Conservation (phyloP, 2,113 vertebrate species). For the Verasper variegatus region DNA sequence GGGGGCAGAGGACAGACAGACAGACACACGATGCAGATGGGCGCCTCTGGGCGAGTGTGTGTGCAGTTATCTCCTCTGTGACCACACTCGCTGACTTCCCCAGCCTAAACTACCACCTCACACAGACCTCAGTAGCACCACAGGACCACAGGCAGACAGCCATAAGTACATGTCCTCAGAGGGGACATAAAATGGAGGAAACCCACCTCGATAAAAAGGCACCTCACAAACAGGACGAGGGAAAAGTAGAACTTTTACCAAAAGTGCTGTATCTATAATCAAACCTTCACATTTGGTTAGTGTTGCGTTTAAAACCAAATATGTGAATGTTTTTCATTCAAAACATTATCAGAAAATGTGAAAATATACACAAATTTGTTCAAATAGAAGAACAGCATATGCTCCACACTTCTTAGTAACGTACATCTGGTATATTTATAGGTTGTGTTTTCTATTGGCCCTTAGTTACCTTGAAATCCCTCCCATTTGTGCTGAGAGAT, state of each 20-base stretch:
- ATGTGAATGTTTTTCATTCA: background rate
- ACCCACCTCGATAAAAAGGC: slow-evolving; percentile 65
- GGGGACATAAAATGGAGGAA: slow-evolving; percentile 67
- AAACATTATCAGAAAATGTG: background rate
- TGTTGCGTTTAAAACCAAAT: background rate
- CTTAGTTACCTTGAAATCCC: slow-evolving; percentile 19
- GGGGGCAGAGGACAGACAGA: slow-evolving; percentile 32
- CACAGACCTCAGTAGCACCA: slow-evolving; percentile 73
- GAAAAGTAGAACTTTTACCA: background rate
- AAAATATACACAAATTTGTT: background rate
- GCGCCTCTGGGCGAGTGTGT: slow-evolving; percentile 57
- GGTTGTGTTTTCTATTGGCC: slow-evolving; percentile 9
- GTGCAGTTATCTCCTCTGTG: slow-evolving; percentile 66
- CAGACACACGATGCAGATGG: slow-evolving; percentile 48
- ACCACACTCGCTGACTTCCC: slow-evolving; percentile 60
- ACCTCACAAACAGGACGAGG: slow-evolving; percentile 41
- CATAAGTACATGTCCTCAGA: slow-evolving; percentile 72
- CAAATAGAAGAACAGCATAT: slow-evolving; percentile 2
- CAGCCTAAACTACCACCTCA: slow-evolving; percentile 68
- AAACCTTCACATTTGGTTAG: slow-evolving; percentile 1
- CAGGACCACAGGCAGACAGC: slow-evolving; percentile 74
- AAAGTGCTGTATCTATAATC: background rate
- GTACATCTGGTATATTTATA: slow-evolving; percentile 36
- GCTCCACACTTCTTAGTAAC: background rate
- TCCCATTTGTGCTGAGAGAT: slow-evolving; percentile 1